Evolutionary conservation across 2,113 vertebrate genomes (phyloP).

Genomic region (Leuciscus idus): DNA sequence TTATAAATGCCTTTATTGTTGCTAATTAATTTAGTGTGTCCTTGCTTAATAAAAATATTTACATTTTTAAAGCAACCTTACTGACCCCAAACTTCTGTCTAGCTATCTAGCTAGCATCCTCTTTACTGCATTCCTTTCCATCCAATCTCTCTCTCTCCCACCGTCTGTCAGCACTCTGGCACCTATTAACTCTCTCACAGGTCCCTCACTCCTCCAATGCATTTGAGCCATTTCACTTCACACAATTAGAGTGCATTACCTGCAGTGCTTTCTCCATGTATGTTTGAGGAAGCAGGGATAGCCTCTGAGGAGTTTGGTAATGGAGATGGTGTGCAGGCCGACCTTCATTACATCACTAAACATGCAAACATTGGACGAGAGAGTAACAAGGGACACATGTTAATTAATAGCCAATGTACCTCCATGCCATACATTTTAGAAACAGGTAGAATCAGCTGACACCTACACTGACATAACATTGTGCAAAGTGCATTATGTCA

Average conservation of each 20-base stretch:
- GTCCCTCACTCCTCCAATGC: conserved; percentile 25
- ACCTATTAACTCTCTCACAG: conserved; percentile 17
- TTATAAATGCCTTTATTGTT: too few species aligned
- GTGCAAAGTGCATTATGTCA: conserved; percentile 20
- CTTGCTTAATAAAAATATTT: too few species aligned
- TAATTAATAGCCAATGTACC: conserved; percentile 14
- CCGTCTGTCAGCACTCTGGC: conserved; percentile 15
- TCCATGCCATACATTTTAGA: neutral
- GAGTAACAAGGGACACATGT: neutral
- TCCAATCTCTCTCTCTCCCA: too few species aligned
- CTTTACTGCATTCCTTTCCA: neutral
- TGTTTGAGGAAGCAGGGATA: conserved; percentile 31
- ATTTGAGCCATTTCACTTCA: conserved; percentile 48
- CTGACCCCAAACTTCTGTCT: neutral
- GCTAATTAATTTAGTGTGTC: too few species aligned
- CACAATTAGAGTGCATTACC: conserved; percentile 59
- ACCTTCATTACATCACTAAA: neutral
- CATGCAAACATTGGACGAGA: neutral
- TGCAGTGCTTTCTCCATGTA: conserved; percentile 47
- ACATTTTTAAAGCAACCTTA: neutral
- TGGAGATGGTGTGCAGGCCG: conserved; percentile 27
- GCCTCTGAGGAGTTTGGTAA: conserved; percentile 37
- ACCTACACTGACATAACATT: neutral
- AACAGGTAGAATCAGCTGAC: neutral
- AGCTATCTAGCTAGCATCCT: neutral